These are phyloP conservation scores for Vesta saturnalis DNA, from an alignment of 2,888 invertebrate species.

Conservation along the genomic window DNA sequence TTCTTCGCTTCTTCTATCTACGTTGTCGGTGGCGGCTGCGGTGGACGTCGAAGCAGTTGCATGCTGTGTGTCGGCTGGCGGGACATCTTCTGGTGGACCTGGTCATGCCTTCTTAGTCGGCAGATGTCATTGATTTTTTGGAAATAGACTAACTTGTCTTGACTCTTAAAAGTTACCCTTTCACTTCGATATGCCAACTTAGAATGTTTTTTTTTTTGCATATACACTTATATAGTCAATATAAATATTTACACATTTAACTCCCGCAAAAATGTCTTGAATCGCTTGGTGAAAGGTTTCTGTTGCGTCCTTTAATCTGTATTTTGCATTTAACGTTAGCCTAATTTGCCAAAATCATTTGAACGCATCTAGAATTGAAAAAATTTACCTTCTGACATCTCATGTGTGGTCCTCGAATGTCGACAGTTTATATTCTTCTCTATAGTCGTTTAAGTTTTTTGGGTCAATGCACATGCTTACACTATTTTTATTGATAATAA, in stretches of 20 bases:
- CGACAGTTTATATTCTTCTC: conserved; percentile 39
- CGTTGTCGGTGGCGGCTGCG: too few species aligned
- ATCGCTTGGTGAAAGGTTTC: conserved; percentile 54
- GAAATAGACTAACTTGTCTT: too few species aligned
- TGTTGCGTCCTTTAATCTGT: conserved; percentile 51
- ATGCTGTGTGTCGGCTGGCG: too few species aligned
- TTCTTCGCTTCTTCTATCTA: too few species aligned
- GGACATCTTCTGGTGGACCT: too few species aligned
- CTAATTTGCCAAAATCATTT: conserved; percentile 38
- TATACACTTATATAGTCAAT: conserved; percentile 54
- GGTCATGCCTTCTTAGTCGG: too few species aligned
- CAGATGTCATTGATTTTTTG: too few species aligned
- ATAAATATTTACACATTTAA: conserved; percentile 51
- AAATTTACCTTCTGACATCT: conserved; percentile 32
- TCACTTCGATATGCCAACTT: too few species aligned
- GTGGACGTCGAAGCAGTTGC: too few species aligned
- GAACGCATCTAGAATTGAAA: conserved; percentile 35
- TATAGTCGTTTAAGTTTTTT: conserved; percentile 38
- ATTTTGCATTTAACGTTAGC: conserved; percentile 40
- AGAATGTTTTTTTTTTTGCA: too few species aligned
- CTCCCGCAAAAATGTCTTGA: conserved; percentile 51
- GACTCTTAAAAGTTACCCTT: too few species aligned
- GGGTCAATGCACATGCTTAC: conserved; percentile 43
- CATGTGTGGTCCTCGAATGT: conserved; percentile 13
- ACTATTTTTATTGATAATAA: conserved; percentile 20